Percentiles rank a stretch among this genome's conserved stretches.
These are phyloP conservation scores for Andrena bicolor DNA, from an alignment of 2,888 invertebrate genomes.

Conservation along the genomic window DNA sequence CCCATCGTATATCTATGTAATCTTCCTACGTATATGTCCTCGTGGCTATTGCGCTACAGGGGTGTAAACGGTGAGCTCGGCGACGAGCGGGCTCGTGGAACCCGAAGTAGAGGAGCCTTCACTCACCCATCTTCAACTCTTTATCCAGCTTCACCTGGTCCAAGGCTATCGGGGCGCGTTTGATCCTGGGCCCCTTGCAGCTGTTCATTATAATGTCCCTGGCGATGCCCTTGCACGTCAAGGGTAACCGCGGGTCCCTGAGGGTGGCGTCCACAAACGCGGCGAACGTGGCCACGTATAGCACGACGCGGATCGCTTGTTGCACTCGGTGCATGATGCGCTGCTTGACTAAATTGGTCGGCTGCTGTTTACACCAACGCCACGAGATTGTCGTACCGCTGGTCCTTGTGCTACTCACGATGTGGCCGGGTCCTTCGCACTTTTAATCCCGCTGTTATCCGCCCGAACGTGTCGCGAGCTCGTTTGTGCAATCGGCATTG, in stretches of 20 bases:
- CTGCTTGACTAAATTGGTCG: neutral
- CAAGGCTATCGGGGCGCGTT: neutral
- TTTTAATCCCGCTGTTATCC: conserved; percentile 69
- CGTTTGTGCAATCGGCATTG: conserved; percentile 58
- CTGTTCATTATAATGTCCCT: conserved; percentile 48
- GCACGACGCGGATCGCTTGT: conserved; percentile 16
- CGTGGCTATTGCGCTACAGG: too few relatives aligned
- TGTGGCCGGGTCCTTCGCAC: conserved; percentile 22
- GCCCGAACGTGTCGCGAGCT: conserved; percentile 62
- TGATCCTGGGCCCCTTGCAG: conserved; percentile 45
- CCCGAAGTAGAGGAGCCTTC: neutral
- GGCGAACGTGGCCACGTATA: conserved; percentile 8
- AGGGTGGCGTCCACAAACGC: neutral
- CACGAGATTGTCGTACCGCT: conserved; percentile 12
- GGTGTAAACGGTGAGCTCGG: too few relatives aligned
- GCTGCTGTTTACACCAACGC: conserved; percentile 2
- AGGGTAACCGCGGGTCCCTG: neutral
- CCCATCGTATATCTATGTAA: too few relatives aligned
- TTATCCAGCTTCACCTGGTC: neutral
- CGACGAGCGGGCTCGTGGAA: too few relatives aligned
- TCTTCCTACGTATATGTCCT: too few relatives aligned
- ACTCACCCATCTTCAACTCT: neutral
- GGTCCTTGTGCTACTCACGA: conserved; percentile 48
- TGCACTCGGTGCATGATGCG: conserved; percentile 16
- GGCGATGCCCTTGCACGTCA: conserved; percentile 39